Evolutionary conservation across 1,140 invertebrate species (phyloP), one percentile per base, ranked within the genome.

Genomic region (Papilio glaucus): DNA sequence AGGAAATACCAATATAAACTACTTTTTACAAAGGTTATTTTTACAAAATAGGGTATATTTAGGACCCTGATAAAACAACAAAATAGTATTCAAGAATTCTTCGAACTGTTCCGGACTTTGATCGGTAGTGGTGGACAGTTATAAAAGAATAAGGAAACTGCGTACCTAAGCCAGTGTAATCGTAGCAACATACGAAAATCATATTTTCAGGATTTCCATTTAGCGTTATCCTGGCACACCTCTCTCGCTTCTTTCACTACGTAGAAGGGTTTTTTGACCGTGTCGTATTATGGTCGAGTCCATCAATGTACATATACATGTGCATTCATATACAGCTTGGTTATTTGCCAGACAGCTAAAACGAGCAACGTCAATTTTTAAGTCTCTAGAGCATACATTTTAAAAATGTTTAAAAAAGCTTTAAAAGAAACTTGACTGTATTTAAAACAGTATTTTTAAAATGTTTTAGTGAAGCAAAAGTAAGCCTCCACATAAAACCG

Each of bases 361-460:
- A 57, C 24, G 12, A 57, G 21, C 21, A 24, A 26, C 21, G 49
- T 21, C 21, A 24, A 57, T 24, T 12, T 49, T 49, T 49, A 57
- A 57, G 24, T 57, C 49, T 57, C 49, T 57, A 57, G 49, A 13
- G 18, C 18, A 49, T 57, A 57, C 21, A 21, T 57, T 21, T 57
- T 57, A 15, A 53, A 12, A 57, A 24, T 24, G 21, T 26, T 57
- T 13, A 12, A 57, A 57, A 57, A 26, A 24, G 7, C 42, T 57
- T 10, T 24, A 21, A 57, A 24, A 57, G 49, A 57, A 57, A 24
- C 49, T 26, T 10, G 49, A 24, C 8, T 57, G 18, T 24, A 57
- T 57, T 57, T 57, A 57, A 57, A 57, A 57, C 21, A 24, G 49
- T 21, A 53, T 24, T 53, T 53, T 24, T 53, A 24, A 57, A 57